phyloP scores from a whole-genome alignment of 2,888 invertebrate species.

The Agriopis aurantiaria region DNA sequence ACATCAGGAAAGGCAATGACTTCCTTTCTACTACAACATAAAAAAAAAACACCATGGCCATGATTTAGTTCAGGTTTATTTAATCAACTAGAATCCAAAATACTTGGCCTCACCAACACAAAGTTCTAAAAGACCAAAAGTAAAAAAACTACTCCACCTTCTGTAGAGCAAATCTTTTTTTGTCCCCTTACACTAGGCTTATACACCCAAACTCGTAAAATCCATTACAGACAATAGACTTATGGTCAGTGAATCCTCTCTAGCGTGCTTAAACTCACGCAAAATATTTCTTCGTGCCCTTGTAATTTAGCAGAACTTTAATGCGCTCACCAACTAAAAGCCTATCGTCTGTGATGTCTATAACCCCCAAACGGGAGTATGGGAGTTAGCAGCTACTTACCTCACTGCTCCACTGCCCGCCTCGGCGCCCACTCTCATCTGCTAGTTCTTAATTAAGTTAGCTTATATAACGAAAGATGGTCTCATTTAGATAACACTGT shows the following conservation, averaged over 20 bases:
- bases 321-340: neutral
- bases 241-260: neutral
- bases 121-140: no score
- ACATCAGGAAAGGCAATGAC: no score
- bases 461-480: slow-evolving; percentile 87
- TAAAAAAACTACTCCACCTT: no score
- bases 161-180: no score
- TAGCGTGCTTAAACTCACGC: neutral
- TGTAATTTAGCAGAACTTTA: neutral
- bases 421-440: slow-evolving; percentile 84
- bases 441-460: slow-evolving; percentile 87
- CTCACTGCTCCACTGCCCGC: slow-evolving; percentile 66
- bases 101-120: no score
- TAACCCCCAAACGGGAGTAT: neutral
- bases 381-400: slow-evolving; percentile 58
- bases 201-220: no score
- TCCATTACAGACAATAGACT: no score
- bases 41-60: no score
- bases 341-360: neutral
- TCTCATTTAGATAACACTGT: slow-evolving; percentile 87
- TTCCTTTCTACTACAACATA: no score
- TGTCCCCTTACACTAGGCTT: no score
- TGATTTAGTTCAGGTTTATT: no score
- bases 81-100: no score
- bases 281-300: neutral